Percentiles rank a stretch among this genome's conserved stretches.
phyloP scores from a whole-genome alignment of 1,140 invertebrate genomes.

The Camponotus pennsylvanicus region DNA sequence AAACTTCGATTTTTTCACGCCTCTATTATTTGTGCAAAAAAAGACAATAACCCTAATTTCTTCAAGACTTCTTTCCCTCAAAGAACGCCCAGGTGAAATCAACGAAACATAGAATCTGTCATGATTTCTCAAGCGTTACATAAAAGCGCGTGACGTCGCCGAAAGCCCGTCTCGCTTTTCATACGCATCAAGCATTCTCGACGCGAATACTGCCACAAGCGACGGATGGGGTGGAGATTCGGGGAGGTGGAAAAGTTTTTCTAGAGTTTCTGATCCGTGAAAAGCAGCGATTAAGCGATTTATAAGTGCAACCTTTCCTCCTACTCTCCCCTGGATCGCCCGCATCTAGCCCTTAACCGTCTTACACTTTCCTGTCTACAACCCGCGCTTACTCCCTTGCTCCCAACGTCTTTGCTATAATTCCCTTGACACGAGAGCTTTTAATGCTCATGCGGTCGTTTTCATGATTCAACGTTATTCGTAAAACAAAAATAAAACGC shows the following conservation, averaged over 20 bases:
- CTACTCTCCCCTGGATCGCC: neutral
- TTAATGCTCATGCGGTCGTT: conserved; percentile 35
- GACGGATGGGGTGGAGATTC: conserved; percentile 6
- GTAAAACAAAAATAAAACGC: neutral
- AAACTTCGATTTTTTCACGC: neutral
- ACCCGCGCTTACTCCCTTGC: conserved; percentile 19
- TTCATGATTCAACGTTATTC: conserved; percentile 28
- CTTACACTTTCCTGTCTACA: conserved; percentile 27
- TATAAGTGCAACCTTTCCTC: conserved; percentile 68
- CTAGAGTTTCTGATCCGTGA: conserved; percentile 79
- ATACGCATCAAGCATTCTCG: conserved; percentile 76
- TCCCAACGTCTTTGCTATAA: conserved; percentile 46
- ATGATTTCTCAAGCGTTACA: conserved; percentile 67
- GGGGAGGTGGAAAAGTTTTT: conserved; percentile 72
- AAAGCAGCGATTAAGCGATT: conserved; percentile 82
- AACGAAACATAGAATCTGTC: neutral
- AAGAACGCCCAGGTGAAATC: neutral
- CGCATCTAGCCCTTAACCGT: conserved; percentile 24
- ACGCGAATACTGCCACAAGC: conserved; percentile 51
- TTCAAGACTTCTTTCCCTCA: neutral
- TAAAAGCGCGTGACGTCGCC: conserved; percentile 51
- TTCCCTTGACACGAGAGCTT: conserved; percentile 58
- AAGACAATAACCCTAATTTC: neutral
- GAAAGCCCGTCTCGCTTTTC: conserved; percentile 64
- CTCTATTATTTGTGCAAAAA: neutral